These are phyloP conservation scores for Phoxinus dragarum DNA, from an alignment of 2,797 vertebrate genomes.

Conservation along the genomic window DNA sequence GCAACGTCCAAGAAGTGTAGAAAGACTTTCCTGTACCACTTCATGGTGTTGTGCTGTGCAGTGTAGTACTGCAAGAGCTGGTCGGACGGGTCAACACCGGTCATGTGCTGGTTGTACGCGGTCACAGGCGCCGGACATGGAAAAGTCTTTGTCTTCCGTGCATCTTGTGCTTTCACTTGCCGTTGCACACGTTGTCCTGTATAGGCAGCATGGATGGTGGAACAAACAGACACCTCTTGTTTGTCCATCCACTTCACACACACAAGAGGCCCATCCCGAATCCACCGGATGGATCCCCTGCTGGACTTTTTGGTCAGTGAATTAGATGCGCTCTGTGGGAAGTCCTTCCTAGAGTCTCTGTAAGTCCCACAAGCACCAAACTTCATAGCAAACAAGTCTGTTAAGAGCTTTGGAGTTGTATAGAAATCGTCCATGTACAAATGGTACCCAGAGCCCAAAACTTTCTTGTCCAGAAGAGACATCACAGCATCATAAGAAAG, in stretches of 20 bases:
- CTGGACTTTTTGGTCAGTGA: background rate
- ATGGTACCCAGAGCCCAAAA: too few species aligned
- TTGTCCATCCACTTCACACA: too few species aligned
- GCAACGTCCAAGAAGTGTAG: too few species aligned
- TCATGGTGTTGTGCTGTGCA: too few species aligned
- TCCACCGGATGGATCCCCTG: constrained; percentile 56
- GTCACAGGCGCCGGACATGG: constrained; percentile 40
- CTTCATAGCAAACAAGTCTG: background rate
- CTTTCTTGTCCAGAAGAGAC: too few species aligned
- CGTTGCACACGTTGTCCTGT: background rate
- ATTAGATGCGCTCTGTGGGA: background rate
- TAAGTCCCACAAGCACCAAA: constrained; percentile 54
- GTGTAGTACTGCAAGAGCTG: too few species aligned
- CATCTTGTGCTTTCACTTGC: background rate
- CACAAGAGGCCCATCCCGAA: constrained; percentile 27
- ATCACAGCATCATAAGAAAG: too few species aligned
- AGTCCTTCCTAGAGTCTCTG: constrained; percentile 43
- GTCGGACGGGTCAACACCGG: constrained; percentile 35
- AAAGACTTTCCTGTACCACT: too few species aligned
- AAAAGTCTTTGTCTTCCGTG: background rate
- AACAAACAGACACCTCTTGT: too few species aligned
- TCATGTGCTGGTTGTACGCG: constrained; percentile 43
- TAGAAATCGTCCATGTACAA: too few species aligned
- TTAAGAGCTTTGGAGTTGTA: too few species aligned
- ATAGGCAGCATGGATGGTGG: too few species aligned